These are phyloP conservation scores for Troilus luridus DNA, from an alignment of 2,888 invertebrate species.

Conservation along the genomic window DNA sequence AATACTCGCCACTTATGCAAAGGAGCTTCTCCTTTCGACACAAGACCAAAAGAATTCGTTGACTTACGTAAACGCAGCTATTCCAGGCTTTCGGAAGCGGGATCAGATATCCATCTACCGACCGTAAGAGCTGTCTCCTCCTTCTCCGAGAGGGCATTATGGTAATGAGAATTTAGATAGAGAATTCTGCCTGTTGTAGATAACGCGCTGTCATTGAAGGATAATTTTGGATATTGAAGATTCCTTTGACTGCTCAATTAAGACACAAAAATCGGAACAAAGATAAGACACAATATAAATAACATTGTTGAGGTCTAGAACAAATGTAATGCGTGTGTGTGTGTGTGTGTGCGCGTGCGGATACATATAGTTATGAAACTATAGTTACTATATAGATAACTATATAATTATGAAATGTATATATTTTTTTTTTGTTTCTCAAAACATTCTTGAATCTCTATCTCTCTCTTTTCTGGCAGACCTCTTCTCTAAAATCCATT, in stretches of 20 bases:
- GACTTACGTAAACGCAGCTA: conserved; percentile 8
- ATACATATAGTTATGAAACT: too few species aligned
- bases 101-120: background rate
- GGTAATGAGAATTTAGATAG: background rate
- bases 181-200: background rate
- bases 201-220: background rate
- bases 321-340: too few species aligned
- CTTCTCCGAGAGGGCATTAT: background rate
- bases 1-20: conserved; percentile 13
- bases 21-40: background rate
- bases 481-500: too few species aligned
- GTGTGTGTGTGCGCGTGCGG: too few species aligned
- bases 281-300: background rate
- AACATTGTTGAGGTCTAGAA: background rate
- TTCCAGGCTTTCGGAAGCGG: background rate
- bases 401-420: too few species aligned
- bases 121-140: background rate
- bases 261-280: background rate
- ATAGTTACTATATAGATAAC: too few species aligned
- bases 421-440: too few species aligned
- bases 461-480: too few species aligned
- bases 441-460: too few species aligned
- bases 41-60: background rate
- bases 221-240: background rate
- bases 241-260: background rate